Evolutionary conservation across 2,888 invertebrate species (phyloP).

Genomic region (Agelastica alni): DNA sequence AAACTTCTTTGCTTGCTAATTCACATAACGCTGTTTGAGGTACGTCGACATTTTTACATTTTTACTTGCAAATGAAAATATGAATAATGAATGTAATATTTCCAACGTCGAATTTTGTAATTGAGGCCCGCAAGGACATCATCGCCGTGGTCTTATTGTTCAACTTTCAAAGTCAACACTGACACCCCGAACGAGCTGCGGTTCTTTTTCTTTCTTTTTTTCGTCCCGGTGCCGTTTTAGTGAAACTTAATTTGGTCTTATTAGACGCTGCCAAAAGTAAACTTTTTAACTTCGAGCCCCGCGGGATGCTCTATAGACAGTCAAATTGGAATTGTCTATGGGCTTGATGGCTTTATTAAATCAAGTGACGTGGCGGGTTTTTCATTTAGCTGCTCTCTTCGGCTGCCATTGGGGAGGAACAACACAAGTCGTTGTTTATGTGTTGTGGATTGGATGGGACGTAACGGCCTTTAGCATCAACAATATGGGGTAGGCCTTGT

Average conservation of each 20-base stretch:
- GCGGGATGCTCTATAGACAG: conserved; percentile 47
- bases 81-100: conserved; percentile 46
- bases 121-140: conserved; percentile 40
- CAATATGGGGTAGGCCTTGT: no score
- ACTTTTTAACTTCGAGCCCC: conserved; percentile 45
- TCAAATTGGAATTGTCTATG: conserved; percentile 47
- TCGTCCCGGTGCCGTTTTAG: conserved; percentile 43
- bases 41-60: conserved; percentile 32
- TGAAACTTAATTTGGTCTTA: conserved; percentile 51
- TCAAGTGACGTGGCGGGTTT: conserved; percentile 32
- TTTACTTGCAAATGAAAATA: conserved; percentile 44
- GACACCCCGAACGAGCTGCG: conserved; percentile 35
- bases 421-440: no score
- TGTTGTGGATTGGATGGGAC: no score
- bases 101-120: conserved; percentile 41
- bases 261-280: conserved; percentile 50
- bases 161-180: conserved; percentile 42
- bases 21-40: conserved; percentile 12
- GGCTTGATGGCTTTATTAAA: conserved; percentile 42
- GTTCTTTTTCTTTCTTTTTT: conserved; percentile 31
- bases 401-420: neutral
- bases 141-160: conserved; percentile 39
- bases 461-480: no score
- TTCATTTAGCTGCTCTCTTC: conserved; percentile 20
- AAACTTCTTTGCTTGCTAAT: conserved; percentile 14